Evolutionary conservation across 2,113 vertebrate genomes (phyloP), one percentile per base, ranked within the genome.

Genomic region (Burhinus bistriatus): DNA sequence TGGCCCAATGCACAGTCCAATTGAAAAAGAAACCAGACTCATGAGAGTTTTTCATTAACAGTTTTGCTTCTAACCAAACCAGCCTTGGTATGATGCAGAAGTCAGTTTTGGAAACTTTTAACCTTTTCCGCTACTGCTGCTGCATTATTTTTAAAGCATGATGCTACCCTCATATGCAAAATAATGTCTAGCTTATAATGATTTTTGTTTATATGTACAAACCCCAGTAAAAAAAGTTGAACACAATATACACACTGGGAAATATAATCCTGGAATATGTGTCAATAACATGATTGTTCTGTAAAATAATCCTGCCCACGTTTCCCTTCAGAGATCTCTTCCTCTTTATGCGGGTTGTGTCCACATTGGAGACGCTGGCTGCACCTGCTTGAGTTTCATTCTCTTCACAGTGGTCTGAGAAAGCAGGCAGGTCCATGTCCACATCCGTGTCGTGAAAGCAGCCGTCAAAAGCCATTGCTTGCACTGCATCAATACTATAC

Each of bases 151-250:
- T 77, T 65, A 22, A 83, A 95, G 54, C 25, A 27, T 5, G 1
- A 44, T 52, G 42, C 42, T 73, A 68, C 76, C 25, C 36, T 86
- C 75, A 44, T 38, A 47, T 1, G 7, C 70, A 89, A 91, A 88
- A 83, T 34, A 61, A 83, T 5, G 15, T 45, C 52, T 73, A 44
- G n/a, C 9, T 83, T 87, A 19, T 23, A 34, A 61, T 32, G 54
- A 47, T 61, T 79, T 78, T 52, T 89, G 58, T 95, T 98, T 90
- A 99, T 68, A 99, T 97, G 97, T 99, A 99, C 95, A 99, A 92
- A 96, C 99, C 98, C 99, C 99, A 99, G 96, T 99, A 99, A 98
- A 99, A 98, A 95, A 98, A 98, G 96, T 99, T 99, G 97, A 99
- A 99, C 87, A 99, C 95, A 95, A 99, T 98, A 95, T 99, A 99